phyloP scores from a whole-genome alignment of 2,797 vertebrate genomes.

The Halcyon chelicuti region DNA sequence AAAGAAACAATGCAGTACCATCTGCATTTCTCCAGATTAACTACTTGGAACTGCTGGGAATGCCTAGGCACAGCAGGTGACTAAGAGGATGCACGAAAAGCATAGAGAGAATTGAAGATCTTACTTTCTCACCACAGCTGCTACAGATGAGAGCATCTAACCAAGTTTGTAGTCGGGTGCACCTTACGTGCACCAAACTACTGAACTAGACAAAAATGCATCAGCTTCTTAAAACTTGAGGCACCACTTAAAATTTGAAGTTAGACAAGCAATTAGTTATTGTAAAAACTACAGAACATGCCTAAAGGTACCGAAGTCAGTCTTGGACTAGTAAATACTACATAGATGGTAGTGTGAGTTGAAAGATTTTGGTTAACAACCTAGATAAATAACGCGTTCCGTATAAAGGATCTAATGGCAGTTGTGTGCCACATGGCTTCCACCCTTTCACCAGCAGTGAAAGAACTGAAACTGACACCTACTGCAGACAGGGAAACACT shows the following conservation, averaged over 20 bases:
- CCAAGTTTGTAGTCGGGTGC: neutral
- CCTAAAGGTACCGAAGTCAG: neutral
- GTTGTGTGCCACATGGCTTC: neutral
- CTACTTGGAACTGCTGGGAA: neutral
- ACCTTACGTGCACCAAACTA: neutral
- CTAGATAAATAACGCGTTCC: neutral
- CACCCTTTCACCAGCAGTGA: neutral
- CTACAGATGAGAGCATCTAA: neutral
- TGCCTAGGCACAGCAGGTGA: neutral
- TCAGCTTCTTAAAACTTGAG: neutral
- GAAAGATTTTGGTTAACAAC: neutral
- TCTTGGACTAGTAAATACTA: neutral
- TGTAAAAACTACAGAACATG: neutral
- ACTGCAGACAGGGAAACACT: neutral
- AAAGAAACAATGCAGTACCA: neutral
- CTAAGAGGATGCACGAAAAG: neutral
- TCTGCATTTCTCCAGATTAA: neutral
- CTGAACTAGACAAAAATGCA: neutral
- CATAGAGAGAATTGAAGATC: neutral
- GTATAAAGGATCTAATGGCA: neutral
- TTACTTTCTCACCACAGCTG: constrained; percentile 43
- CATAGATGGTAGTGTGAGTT: neutral
- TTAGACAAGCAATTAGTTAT: neutral
- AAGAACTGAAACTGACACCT: neutral
- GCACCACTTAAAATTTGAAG: neutral